Base-by-base conservation (phyloP, 2,888 invertebrate genomes). In the Leptothorax acervorum region DNA sequence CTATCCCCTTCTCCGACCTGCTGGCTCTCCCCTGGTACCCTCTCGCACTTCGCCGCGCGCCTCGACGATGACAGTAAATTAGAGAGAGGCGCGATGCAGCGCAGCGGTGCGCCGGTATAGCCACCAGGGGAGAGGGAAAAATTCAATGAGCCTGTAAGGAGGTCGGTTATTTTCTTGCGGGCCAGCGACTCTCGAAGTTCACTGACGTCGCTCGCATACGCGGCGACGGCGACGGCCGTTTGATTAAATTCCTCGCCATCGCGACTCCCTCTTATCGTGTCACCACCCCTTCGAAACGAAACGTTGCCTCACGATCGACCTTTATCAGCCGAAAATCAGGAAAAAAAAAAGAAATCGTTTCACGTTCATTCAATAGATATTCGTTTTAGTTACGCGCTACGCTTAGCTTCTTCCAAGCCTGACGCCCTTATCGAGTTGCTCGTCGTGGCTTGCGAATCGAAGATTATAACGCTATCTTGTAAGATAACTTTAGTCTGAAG, bases 71-170 rank as follows among this genome's bases (percentile, higher is more conserved):
- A 91, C 91, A 90, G 90, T 91, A 91, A 90, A 90, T 88, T 90
- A 91, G 90, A 88, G 86, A 90, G 90, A 89, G 85, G 83, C 88
- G 81, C 71, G 42, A 39, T 71, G 53, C 65, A 78, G 15, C n/a
- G 31, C 57, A 66, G 45, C n/a, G 48, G 73, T 62, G 85, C 86
- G 84, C 84, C 85, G 83, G 86, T 76, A 91, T 76, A 91, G 65
- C 55, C 42, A 48, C 48, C 23, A 23, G 2, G 60, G 71, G 91
- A 89, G 90, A 90, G 91, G 90, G 91, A 89, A 91, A 91, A 92
- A 89, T 90, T 90, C 89, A 91, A 91, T 89, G 91, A 90, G 89
- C 88, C 84, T 86, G 91, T 91, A 91, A 91, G 92, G 90, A 90
- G 89, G 89, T 91, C 87, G 88, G 85, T 87, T 84, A 83, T 86